Evolutionary conservation across 2,113 vertebrate genomes (phyloP).

Genomic region (Oreochromis aureus): DNA sequence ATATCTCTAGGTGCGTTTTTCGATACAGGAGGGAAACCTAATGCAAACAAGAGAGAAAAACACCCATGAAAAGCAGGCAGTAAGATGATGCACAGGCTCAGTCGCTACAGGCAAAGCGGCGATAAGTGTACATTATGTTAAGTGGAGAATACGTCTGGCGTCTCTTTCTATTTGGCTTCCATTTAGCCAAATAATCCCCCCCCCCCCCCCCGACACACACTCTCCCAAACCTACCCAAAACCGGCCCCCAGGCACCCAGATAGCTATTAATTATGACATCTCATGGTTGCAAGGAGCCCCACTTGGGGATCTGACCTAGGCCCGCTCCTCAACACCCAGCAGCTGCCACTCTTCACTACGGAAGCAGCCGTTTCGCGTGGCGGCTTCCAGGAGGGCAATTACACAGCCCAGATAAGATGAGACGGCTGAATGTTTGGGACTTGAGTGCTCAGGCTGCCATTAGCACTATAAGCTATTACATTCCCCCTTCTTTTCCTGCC

Average conservation of each 20-base stretch:
- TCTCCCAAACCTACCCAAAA: not conserved
- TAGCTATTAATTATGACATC: conserved; percentile 73
- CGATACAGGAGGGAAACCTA: conserved; percentile 25
- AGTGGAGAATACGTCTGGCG: conserved; percentile 33
- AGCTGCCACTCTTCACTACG: conserved; percentile 66
- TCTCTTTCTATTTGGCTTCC: conserved; percentile 40
- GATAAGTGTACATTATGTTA: conserved; percentile 52
- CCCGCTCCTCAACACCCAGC: conserved; percentile 54
- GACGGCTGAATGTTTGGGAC: conserved; percentile 57
- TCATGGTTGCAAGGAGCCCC: conserved; percentile 51
- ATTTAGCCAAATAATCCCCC: conserved; percentile 28
- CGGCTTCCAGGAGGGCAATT: conserved; percentile 64
- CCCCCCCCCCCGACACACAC: not conserved
- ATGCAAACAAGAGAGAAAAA: conserved; percentile 45
- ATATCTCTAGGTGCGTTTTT: conserved; percentile 41
- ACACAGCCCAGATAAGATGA: conserved; percentile 58
- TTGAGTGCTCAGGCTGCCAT: conserved; percentile 45
- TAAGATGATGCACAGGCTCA: conserved; percentile 1
- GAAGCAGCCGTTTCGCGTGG: conserved; percentile 36
- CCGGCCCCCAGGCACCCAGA: conserved; percentile 23
- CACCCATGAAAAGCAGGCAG: conserved; percentile 17
- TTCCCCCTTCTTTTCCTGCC: not conserved
- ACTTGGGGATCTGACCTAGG: conserved; percentile 57
- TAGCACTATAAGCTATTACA: conserved; percentile 57
- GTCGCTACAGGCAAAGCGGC: conserved; percentile 36